Base-by-base conservation (phyloP, 1,140 invertebrate species). In the Drosophila guanche region DNA sequence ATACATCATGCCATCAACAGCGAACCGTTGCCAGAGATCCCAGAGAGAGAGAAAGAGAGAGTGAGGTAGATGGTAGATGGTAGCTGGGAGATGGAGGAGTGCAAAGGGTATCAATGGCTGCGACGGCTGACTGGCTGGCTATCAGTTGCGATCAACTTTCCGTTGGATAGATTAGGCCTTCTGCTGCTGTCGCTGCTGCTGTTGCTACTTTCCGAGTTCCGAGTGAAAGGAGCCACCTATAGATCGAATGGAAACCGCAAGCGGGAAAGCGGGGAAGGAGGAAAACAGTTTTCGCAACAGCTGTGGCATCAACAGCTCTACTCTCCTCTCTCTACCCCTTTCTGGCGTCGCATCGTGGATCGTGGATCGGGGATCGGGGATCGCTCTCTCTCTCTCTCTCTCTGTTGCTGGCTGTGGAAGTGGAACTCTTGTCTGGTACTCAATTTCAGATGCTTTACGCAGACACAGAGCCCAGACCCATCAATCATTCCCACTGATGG, bases 71-170 rank as follows among this genome's bases (percentile, higher is more conserved):
- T 20, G 16, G 16, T 20, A 20, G 16, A 20, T 20, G 16, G 16
- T 20, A 20, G 16, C 16, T 33, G 33, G 10, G 10, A 37, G 33
- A 37, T 37, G 33, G 33, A 37, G 33, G 45, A 76, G 74, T 73
- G 69, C 69, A 72, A 66, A 81, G 81, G 60, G 76, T 86, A 86
- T 84, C 79, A 67, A 67, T 68, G 62, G 33, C 33, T 12, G 33
- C 33, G 33, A 37, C 33, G 33, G 33, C 33, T 37, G 33, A 37
- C 33, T 37, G 10, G 33, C 65, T 33, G 42, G 43, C 63, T 69
- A 69, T 69, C 63, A 48, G 27, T 27, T n/a, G 25, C 45, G 66
- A 69, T 69, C 66, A 68, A 52, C 50, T 52, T 52, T 52, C 50
- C 50, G 33, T 37, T 12, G 29, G 63, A 42, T 56, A 68, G 65